phyloP scores from a whole-genome alignment of 2,113 vertebrate genomes.

The Puffinus mauretanicus region DNA sequence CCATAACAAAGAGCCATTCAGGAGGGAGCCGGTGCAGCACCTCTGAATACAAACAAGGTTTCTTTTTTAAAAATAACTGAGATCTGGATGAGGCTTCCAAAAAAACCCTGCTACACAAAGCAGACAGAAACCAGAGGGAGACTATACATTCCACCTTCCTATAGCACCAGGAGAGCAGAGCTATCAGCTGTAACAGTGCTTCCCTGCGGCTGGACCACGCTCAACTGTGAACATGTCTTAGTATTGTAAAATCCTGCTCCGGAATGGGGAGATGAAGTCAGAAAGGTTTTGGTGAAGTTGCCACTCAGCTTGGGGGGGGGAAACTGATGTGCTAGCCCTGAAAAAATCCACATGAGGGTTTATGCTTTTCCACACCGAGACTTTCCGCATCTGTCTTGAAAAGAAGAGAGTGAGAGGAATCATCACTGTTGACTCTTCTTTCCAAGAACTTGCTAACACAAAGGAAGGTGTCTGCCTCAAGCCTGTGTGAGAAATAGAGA shows the following conservation, averaged over 20 bases:
- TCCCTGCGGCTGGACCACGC: not conserved
- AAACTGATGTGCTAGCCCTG: not conserved
- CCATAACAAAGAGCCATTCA: not conserved
- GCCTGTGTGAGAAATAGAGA: not conserved
- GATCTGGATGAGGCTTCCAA: not conserved
- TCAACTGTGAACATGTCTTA: not conserved
- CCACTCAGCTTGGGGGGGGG: not conserved
- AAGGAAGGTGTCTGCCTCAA: not conserved
- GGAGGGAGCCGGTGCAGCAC: not conserved
- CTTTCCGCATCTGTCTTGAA: not conserved
- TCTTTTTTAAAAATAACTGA: not conserved
- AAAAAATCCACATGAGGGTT: not conserved
- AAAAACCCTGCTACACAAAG: not conserved
- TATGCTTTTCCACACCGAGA: not conserved
- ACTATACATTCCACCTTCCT: fast-evolving
- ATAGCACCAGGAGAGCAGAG: not conserved
- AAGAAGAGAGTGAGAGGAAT: not conserved
- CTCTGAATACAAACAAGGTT: not conserved
- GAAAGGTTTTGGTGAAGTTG: not conserved
- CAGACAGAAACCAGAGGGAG: not conserved
- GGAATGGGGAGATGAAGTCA: not conserved
- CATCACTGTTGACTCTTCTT: not conserved
- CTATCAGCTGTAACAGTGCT: not conserved
- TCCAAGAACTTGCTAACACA: not conserved
- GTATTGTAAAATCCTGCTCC: not conserved